Evolutionary conservation across 1,140 invertebrate species (phyloP).

Genomic region (Diabrotica virgifera): DNA sequence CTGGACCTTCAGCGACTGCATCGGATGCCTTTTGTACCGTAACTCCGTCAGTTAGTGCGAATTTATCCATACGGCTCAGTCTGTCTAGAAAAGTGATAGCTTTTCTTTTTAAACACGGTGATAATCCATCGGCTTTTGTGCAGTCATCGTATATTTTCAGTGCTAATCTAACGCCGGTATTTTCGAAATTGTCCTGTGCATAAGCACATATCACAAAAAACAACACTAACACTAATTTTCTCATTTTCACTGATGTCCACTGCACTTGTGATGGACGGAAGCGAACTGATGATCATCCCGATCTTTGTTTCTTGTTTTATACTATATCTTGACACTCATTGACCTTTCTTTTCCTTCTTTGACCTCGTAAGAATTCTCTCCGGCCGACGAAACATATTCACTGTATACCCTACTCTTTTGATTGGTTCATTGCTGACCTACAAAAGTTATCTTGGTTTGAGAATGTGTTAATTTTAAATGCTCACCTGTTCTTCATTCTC

Average conservation of each 20-base stretch:
- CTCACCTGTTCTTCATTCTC: conserved; percentile 9
- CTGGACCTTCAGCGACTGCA: conserved; percentile 38
- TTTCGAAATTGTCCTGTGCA: conserved; percentile 40
- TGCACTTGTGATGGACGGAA: conserved; percentile 22
- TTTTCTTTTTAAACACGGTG: conserved; percentile 76
- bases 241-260: conserved; percentile 37
- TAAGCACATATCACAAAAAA: conserved; percentile 30
- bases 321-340: conserved; percentile 34
- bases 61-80: conserved; percentile 63
- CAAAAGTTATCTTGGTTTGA: conserved; percentile 26
- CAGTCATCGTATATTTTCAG: conserved; percentile 64
- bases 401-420: conserved; percentile 41
- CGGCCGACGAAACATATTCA: conserved; percentile 17
- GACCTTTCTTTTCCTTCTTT: conserved; percentile 22
- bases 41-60: conserved; percentile 63
- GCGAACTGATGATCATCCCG: conserved; percentile 24
- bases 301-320: conserved; percentile 38
- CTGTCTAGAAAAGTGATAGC: conserved; percentile 73
- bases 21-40: conserved; percentile 61
- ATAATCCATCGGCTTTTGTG: conserved; percentile 56
- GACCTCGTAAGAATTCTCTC: conserved; percentile 26
- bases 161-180: conserved; percentile 54
- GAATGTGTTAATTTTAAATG: conserved; percentile 20
- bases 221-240: conserved; percentile 41
- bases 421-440: conserved; percentile 40